These are phyloP conservation scores for Agrotis ipsilon DNA, from an alignment of 2,888 invertebrate species.

Conservation along the genomic window DNA sequence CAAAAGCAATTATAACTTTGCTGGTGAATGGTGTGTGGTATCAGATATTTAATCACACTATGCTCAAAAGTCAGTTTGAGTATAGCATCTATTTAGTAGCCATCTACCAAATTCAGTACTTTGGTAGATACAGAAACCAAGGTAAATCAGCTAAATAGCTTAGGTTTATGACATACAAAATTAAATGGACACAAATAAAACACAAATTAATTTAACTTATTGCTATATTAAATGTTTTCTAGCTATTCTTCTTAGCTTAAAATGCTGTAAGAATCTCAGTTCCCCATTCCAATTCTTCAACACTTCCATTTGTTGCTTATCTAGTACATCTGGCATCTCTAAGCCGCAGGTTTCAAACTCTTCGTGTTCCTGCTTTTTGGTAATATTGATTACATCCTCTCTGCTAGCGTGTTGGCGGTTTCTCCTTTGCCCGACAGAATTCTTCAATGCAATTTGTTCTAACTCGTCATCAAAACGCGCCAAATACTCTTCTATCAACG, in stretches of 20 bases:
- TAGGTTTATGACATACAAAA: no score
- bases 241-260: conserved; percentile 92
- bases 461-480: conserved; percentile 94
- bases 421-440: conserved; percentile 94
- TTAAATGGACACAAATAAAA: conserved; percentile 2
- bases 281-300: conserved; percentile 93
- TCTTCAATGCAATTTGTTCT: conserved; percentile 94
- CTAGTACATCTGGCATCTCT: conserved; percentile 94
- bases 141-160: no score
- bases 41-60: no score
- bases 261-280: conserved; percentile 92
- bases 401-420: conserved; percentile 95
- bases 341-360: conserved; percentile 95
- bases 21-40: no score
- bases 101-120: no score
- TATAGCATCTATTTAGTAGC: no score
- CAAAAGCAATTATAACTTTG: no score
- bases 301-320: conserved; percentile 90
- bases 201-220: conserved; percentile 8
- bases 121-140: no score
- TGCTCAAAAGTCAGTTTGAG: no score
- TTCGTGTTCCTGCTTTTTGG: conserved; percentile 93
- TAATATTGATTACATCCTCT: conserved; percentile 95
- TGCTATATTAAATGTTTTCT: conserved; percentile 80
- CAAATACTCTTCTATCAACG: conserved; percentile 91